A percentile compares a stretch with the other conserved stretches of the same genome.
These are phyloP conservation scores for Odontomyia ornata DNA, from an alignment of 2,888 invertebrate genomes.

Conservation along the genomic window DNA sequence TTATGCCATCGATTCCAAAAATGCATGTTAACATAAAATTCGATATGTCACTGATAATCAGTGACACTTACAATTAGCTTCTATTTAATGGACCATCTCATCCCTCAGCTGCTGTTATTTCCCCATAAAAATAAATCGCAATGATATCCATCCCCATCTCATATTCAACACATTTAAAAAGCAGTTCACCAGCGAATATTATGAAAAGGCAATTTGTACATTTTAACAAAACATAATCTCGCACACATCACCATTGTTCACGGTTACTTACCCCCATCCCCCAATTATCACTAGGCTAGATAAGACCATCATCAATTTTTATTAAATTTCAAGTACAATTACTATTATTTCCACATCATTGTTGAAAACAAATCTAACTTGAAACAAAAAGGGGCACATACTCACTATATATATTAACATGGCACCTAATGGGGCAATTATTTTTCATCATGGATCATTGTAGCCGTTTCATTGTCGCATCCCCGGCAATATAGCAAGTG, in stretches of 20 bases:
- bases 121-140: too few species aligned
- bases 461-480: conserved; percentile 30
- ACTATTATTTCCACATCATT: conserved; percentile 26
- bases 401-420: conserved; percentile 33
- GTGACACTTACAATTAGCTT: too few species aligned
- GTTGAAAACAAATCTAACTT: conserved; percentile 9
- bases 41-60: too few species aligned
- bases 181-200: too few species aligned
- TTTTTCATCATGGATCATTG: conserved; percentile 41
- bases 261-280: not conserved
- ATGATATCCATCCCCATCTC: too few species aligned
- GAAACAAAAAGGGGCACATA: conserved; percentile 7
- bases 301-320: conserved; percentile 17
- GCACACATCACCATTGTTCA: not conserved
- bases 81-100: too few species aligned
- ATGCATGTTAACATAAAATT: too few species aligned
- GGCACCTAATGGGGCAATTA: conserved; percentile 43
- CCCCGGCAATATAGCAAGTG: conserved; percentile 10
- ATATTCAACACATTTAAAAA: too few species aligned
- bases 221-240: not conserved
- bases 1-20: too few species aligned
- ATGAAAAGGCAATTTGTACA: not conserved
- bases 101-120: too few species aligned
- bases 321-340: conserved; percentile 27
- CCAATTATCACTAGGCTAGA: conserved; percentile 4